These are phyloP conservation scores for Malaclemys terrapin DNA, from an alignment of 2,113 vertebrate genomes.

Conservation along the genomic window DNA sequence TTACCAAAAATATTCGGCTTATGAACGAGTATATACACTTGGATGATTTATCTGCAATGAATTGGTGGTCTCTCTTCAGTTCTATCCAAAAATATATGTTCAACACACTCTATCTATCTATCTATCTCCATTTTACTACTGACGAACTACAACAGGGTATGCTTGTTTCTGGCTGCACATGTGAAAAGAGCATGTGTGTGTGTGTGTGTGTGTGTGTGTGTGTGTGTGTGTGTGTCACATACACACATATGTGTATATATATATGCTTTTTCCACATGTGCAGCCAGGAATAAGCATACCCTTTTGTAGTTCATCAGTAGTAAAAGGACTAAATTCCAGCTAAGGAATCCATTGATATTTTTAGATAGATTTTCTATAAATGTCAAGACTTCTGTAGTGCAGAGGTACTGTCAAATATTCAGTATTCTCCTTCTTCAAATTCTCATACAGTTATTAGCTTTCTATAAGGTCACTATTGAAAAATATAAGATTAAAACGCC, in stretches of 20 bases:
- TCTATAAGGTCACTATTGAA: not conserved
- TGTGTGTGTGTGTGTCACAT: too few species aligned
- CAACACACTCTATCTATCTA: not conserved
- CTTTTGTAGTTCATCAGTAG: too few species aligned
- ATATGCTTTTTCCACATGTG: too few species aligned
- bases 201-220: too few species aligned
- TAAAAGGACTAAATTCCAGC: not conserved
- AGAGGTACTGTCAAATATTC: not conserved
- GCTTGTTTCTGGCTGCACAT: too few species aligned
- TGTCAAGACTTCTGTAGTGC: not conserved
- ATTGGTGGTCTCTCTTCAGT: not conserved
- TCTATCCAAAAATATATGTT: not conserved
- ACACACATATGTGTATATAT: too few species aligned
- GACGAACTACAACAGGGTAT: too few species aligned
- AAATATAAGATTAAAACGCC: not conserved
- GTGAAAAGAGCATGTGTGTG: too few species aligned
- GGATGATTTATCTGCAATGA: accelerated
- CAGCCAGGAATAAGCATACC: too few species aligned
- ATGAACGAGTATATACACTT: too few species aligned
- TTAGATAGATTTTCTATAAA: not conserved
- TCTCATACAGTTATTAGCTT: not conserved
- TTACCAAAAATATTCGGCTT: too few species aligned
- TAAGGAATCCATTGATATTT: not conserved
- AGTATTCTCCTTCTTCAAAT: not conserved
- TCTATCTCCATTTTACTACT: too few species aligned